Evolutionary conservation across 2,888 invertebrate species (phyloP), one percentile per base, ranked within the genome.

Genomic region (Eupithecia pulchellata): DNA sequence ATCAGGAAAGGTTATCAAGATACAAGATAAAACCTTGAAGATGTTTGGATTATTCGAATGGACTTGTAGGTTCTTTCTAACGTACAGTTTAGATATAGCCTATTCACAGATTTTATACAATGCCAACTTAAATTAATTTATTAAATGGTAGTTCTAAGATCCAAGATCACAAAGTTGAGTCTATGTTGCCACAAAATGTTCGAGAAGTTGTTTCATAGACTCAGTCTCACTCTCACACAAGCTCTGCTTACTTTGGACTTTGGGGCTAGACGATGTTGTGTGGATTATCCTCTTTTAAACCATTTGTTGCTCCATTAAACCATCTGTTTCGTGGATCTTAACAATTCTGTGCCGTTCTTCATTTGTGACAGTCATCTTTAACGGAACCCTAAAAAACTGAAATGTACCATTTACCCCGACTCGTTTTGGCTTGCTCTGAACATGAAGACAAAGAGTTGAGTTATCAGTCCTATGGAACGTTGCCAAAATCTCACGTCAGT

Each of bases 401-500:
- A 42, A 69, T 60, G 60, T 25, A 34, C 20, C 27, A 42, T 47
- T 47, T 27, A 34, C 42, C 58, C 36, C 42, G 42, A 52, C 29
- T 61, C 52, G 36, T 67, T 64, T 71, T 71, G 71, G 71, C 71
- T 69, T 27, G 20, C 60, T 66, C 68, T 72, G 72, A 72, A 72
- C 66, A 66, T 58, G 65, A 69, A 70, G 68, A 74, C 74, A 76
- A 77, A 73, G 73, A 74, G 70, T 76, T 74, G 73, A 74, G 70
- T 76, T 74, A 72, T 74, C 78, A 75, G 60, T 64, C 64, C 70
- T 60, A 69, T 90, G 91, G 91, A 88, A 76, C 34, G 25, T 76
- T 85, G 92, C 91, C 92, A 91, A 86, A 76, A 72, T 68, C 71
- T 79, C 86, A 90, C 70, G 71, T 79, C 86, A 91, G 90, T 91